Evolutionary conservation across 2,797 vertebrate genomes (phyloP).

Genomic region (Chaenodraco wilsoni): DNA sequence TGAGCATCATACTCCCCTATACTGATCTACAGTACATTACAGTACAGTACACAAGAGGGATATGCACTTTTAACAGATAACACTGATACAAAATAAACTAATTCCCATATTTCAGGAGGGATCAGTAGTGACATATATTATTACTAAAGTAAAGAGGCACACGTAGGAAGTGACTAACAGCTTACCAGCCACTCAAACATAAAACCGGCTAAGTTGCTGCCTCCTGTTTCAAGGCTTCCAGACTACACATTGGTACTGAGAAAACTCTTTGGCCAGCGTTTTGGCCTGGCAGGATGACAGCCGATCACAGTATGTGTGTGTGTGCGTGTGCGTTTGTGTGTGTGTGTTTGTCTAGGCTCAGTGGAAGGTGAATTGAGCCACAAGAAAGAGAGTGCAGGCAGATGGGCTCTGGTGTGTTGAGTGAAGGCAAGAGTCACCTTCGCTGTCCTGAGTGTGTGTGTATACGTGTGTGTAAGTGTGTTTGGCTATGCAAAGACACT

Average conservation of each 20-base stretch:
- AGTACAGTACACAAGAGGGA: not conserved
- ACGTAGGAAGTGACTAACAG: conserved; percentile 31
- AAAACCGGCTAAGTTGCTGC: conserved; percentile 43
- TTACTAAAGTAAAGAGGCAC: conserved; percentile 12
- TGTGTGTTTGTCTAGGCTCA: conserved; percentile 46
- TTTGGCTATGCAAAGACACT: conserved; percentile 24
- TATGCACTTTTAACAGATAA: not conserved
- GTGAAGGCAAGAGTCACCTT: conserved; percentile 82
- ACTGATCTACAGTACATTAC: not conserved
- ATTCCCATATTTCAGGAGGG: conserved; percentile 23
- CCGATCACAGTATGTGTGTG: conserved; percentile 42
- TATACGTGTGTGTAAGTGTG: conserved; percentile 16
- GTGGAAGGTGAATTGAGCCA: conserved; percentile 55
- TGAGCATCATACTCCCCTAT: not conserved
- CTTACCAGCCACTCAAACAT: conserved; percentile 43
- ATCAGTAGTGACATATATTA: conserved; percentile 22
- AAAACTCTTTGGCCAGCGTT: conserved; percentile 61
- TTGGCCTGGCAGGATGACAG: conserved; percentile 67
- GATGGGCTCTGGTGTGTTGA: conserved; percentile 73
- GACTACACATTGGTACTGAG: conserved; percentile 61
- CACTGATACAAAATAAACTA: conserved; percentile 10
- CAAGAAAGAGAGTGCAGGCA: conserved; percentile 64
- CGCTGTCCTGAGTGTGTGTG: conserved; percentile 66
- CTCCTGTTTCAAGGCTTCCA: conserved; percentile 61
- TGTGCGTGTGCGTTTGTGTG: conserved; percentile 42